Conservation (phyloP, 64 coral and sea anemone species). For the Orbicella faveolata region DNA sequence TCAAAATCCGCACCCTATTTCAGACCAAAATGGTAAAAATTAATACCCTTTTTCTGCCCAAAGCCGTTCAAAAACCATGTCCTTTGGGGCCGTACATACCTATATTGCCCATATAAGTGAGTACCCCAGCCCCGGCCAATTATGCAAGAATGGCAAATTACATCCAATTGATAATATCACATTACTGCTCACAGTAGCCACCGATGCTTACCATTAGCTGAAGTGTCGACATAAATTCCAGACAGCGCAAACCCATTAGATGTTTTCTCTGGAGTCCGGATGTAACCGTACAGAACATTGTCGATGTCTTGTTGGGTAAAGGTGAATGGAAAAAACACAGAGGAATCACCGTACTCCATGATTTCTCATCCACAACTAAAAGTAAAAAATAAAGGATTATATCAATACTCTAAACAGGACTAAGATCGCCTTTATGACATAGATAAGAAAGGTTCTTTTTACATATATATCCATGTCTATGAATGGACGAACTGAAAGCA, state of each 20-base stretch:
- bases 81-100: neutral
- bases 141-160: neutral
- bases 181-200: neutral
- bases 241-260: constrained; percentile 76
- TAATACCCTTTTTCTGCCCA: too few species aligned
- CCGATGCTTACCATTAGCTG: neutral
- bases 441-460: too few species aligned
- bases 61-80: too few species aligned
- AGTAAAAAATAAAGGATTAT: neutral
- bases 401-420: too few species aligned
- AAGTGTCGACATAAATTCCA: constrained; percentile 60
- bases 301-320: constrained; percentile 90
- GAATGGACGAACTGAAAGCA: too few species aligned
- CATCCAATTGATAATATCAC: neutral
- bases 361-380: neutral
- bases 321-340: constrained; percentile 52
- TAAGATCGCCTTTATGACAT: too few species aligned
- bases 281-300: constrained; percentile 87
- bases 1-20: too few species aligned
- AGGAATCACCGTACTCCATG: constrained; percentile 44
- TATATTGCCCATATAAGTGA: neutral
- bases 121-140: neutral
- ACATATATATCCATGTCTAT: too few species aligned
- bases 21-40: too few species aligned
- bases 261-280: constrained; percentile 58